Conservation (phyloP, 2,888 invertebrate genomes). For the Cybosia mesomella region DNA sequence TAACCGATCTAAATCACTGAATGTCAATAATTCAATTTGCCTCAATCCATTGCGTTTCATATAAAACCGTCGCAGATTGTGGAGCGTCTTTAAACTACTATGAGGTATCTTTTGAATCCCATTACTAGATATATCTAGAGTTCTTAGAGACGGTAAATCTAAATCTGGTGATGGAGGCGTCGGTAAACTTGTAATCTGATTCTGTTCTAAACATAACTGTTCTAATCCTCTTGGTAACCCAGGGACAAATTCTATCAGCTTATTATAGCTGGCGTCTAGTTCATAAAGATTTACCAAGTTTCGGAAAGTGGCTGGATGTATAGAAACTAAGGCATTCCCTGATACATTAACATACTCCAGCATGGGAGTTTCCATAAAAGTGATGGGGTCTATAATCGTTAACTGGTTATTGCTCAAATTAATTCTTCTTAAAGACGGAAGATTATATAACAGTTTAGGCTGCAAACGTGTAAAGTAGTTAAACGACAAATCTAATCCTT, state of each 20-base stretch:
- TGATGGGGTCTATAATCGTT: slow-evolving; percentile 90
- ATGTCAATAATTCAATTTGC: slow-evolving; percentile 89
- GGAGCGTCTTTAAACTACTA: slow-evolving; percentile 89
- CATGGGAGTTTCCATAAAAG: slow-evolving; percentile 90
- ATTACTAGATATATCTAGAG: slow-evolving; percentile 92
- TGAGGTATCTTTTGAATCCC: slow-evolving; percentile 90
- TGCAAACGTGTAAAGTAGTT: slow-evolving; percentile 92
- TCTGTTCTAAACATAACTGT: slow-evolving; percentile 90
- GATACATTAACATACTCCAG: slow-evolving; percentile 94
- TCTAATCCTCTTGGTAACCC: slow-evolving; percentile 93
- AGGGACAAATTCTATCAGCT: slow-evolving; percentile 91
- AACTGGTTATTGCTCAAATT: slow-evolving; percentile 93
- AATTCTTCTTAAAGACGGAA: slow-evolving; percentile 91
- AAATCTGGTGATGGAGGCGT: slow-evolving; percentile 89
- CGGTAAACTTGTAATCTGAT: slow-evolving; percentile 90
- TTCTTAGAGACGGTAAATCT: slow-evolving; percentile 90
- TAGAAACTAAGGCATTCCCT: slow-evolving; percentile 89
- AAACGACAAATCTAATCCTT: slow-evolving; percentile 93
- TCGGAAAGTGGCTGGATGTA: slow-evolving; percentile 92
- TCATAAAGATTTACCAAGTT: slow-evolving; percentile 92
- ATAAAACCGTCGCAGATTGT: slow-evolving; percentile 90
- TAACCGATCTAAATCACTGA: slow-evolving; percentile 90
- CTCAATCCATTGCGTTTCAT: slow-evolving; percentile 91
- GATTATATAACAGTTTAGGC: slow-evolving; percentile 90
- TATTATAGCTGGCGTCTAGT: slow-evolving; percentile 92